These are phyloP conservation scores for Montifringilla adamsi DNA, from an alignment of 2,113 vertebrate species.

Conservation along the genomic window DNA sequence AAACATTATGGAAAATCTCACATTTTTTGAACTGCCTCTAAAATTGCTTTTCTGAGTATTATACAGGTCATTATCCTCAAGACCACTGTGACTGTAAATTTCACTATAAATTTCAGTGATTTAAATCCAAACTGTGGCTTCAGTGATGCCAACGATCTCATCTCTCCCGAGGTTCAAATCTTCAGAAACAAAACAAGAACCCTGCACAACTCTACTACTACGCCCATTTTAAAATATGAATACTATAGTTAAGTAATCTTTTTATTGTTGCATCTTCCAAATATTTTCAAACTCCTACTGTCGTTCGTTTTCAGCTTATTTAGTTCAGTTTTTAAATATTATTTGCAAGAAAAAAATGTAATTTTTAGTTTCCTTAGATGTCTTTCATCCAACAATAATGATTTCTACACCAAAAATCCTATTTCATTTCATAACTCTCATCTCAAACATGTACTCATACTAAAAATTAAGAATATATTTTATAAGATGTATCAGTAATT, in stretches of 20 bases:
- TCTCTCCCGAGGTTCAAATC: not conserved
- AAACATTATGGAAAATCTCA: not conserved
- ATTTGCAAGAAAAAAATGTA: not conserved
- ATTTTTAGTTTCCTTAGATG: not conserved
- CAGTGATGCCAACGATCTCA: not conserved
- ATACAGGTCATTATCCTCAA: not conserved
- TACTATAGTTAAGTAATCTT: not conserved
- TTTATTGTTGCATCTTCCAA: not conserved
- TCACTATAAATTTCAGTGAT: not conserved
- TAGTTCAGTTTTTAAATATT: not conserved
- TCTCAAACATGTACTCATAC: not conserved
- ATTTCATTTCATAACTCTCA: not conserved
- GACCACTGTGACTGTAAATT: not conserved
- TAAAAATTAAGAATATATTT: not conserved
- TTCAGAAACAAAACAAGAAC: not conserved
- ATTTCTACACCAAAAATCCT: not conserved
- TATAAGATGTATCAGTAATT: not conserved
- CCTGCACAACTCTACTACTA: not conserved
- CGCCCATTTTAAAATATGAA: not conserved
- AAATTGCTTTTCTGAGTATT: not conserved
- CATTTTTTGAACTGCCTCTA: not conserved
- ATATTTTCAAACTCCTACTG: not conserved
- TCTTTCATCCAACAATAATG: not conserved
- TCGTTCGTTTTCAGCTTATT: not conserved
- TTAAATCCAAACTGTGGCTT: not conserved